Percentiles rank a stretch among this genome's conserved stretches.
These are phyloP conservation scores for Trematomus bernacchii DNA, from an alignment of 2,797 vertebrate species.

Conservation along the genomic window DNA sequence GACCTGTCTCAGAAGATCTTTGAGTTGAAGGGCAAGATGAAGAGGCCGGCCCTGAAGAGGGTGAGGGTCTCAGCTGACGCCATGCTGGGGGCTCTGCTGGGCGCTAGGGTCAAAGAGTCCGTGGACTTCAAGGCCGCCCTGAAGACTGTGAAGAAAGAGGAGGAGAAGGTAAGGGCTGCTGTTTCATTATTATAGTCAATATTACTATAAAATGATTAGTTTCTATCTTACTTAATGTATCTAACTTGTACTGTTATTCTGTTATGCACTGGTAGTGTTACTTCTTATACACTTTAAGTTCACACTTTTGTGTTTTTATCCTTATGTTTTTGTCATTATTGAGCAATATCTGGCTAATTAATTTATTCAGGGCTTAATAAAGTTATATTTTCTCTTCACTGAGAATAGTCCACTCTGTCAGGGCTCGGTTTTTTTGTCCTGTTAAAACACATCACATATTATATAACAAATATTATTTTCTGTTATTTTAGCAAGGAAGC, in stretches of 20 bases:
- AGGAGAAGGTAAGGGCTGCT: slow-evolving; percentile 82
- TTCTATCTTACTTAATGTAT: too few species aligned
- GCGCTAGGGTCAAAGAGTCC: slow-evolving; percentile 84
- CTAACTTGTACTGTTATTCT: too few species aligned
- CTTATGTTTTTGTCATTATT: too few species aligned
- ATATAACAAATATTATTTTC: not conserved
- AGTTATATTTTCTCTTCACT: not conserved
- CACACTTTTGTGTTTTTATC: too few species aligned
- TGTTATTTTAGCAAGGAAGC: not conserved
- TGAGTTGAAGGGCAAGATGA: slow-evolving; percentile 88
- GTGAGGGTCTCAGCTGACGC: slow-evolving; percentile 88
- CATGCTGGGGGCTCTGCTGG: slow-evolving; percentile 87
- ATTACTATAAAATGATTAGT: too few species aligned
- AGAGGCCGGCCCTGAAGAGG: slow-evolving; percentile 84
- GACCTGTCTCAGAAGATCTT: slow-evolving; percentile 81
- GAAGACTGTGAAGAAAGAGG: slow-evolving; percentile 89
- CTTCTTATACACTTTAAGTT: too few species aligned
- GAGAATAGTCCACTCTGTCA: not conserved
- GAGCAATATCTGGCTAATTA: too few species aligned
- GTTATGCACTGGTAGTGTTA: too few species aligned
- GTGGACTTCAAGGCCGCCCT: slow-evolving; percentile 89
- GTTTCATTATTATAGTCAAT: not conserved
- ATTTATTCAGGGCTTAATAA: too few species aligned
- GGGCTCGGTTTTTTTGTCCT: not conserved
- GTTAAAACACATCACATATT: not conserved